These are phyloP conservation scores for Rallus crepitans DNA, from an alignment of 2,797 vertebrate species.

Conservation along the genomic window DNA sequence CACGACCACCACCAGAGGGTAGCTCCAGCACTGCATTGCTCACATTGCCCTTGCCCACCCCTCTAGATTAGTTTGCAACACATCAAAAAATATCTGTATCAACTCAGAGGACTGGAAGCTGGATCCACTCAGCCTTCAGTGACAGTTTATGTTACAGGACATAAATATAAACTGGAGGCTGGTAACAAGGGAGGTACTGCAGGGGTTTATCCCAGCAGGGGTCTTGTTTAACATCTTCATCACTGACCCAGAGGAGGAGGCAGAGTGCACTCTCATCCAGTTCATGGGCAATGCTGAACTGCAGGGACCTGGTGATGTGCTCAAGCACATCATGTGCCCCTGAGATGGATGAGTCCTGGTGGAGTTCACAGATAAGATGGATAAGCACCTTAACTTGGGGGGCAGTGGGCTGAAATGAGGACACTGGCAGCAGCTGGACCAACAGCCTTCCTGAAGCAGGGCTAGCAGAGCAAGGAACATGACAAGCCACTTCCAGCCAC, in stretches of 20 bases:
- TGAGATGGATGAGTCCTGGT: fast-evolving
- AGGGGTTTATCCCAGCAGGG: not conserved
- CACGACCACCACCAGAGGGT: not conserved
- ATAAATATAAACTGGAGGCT: conserved; percentile 29
- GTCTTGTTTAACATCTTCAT: not conserved
- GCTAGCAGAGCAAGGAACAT: not conserved
- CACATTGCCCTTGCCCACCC: not conserved
- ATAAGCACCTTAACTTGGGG: not conserved
- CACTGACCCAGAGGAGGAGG: not conserved
- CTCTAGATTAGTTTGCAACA: not conserved
- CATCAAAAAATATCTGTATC: conserved; percentile 21
- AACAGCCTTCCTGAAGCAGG: not conserved
- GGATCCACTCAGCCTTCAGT: not conserved
- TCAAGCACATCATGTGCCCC: too few relatives aligned
- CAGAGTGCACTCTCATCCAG: not conserved
- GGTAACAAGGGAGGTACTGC: not conserved
- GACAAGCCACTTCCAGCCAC: not conserved
- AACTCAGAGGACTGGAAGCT: conserved; percentile 44
- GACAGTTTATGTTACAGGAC: conserved; percentile 46
- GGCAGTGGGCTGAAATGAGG: not conserved
- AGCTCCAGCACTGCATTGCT: not conserved
- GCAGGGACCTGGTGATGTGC: fast-evolving
- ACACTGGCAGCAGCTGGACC: not conserved
- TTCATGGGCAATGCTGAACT: not conserved
- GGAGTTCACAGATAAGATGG: too few relatives aligned